Base-by-base conservation (phyloP, 1,140 invertebrate genomes). In the Adelges cooleyi region DNA sequence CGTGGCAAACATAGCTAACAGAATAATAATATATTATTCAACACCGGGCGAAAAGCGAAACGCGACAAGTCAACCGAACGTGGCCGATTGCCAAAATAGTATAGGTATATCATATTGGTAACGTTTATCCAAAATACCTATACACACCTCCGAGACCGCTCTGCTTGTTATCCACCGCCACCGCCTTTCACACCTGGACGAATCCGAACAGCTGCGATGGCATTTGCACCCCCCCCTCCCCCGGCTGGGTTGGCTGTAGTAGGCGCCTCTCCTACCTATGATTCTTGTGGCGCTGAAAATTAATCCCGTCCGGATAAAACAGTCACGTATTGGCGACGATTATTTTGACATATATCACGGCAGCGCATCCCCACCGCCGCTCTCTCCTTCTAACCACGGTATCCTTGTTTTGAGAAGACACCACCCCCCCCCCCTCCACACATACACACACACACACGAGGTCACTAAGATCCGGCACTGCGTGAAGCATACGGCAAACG, bases 111-210 rank as follows among this genome's bases (percentile, higher is more conserved):
- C n/a, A n/a, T n/a, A n/a, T n/a, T n/a, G n/a, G n/a, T n/a, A n/a
- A n/a, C n/a, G n/a, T n/a, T n/a, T 25, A 62, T 42, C 10, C 33
- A 23, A 42, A 48, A 62, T 62, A 62, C 56, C 23, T 44, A 40
- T 42, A 23, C 29, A 33, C 29, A 33, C 29, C 29, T 33, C 29
- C 29, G n/a, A n/a, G n/a, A n/a, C n/a, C n/a, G n/a, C n/a, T n/a
- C n/a, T n/a, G n/a, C n/a, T n/a, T n/a, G n/a, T n/a, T n/a, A n/a
- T n/a, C 29, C 29, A 23, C 23, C 20, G 40, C 23, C 23, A 42
- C 18, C 54, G 40, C 23, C 54, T 42, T 59, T 59, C 17, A 62
- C 56, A 62, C 56, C 56, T 62, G 56, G 56, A 62, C 56, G 54
- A 59, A n/a, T 38, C 13, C 42, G 13, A 62, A 25, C 56, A 48